Percentiles rank a stretch among this genome's conserved stretches.
Evolutionary conservation across 1,140 invertebrate genomes (phyloP).

Genomic region (Potamilus streckersoni): DNA sequence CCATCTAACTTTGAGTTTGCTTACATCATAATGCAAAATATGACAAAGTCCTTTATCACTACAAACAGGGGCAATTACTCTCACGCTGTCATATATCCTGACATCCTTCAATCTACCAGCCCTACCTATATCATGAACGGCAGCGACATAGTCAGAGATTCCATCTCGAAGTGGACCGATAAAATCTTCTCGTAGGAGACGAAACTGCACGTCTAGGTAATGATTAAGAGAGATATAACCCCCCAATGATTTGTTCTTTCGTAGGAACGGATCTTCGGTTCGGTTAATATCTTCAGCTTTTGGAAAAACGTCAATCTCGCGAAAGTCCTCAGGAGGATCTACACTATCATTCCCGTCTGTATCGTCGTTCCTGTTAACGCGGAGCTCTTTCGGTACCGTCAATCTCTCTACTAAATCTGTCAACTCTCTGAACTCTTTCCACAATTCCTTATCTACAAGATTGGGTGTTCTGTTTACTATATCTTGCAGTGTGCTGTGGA

Average conservation of each 20-base stretch:
- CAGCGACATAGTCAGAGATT: constrained; percentile 40
- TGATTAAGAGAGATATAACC: constrained; percentile 75
- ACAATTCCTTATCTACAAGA: too few species aligned
- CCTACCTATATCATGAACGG: constrained; percentile 8
- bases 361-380: too few species aligned
- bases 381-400: too few species aligned
- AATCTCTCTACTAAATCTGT: too few species aligned
- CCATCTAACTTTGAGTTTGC: constrained; percentile 57
- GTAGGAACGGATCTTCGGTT: constrained; percentile 66
- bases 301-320: constrained; percentile 57
- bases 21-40: constrained; percentile 52
- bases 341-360: constrained; percentile 42
- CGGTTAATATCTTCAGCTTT: constrained; percentile 43
- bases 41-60: constrained; percentile 37
- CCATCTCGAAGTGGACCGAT: constrained; percentile 64
- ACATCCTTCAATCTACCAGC: constrained; percentile 33
- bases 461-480: too few species aligned
- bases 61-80: constrained; percentile 34
- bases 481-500: background rate
- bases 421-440: too few species aligned
- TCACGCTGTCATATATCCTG: constrained; percentile 49
- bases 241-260: constrained; percentile 74
- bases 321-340: constrained; percentile 61
- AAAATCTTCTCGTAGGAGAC: constrained; percentile 79
- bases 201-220: constrained; percentile 83